These are phyloP conservation scores for Tridacna gigas DNA, from an alignment of 2,888 invertebrate species.

Conservation along the genomic window DNA sequence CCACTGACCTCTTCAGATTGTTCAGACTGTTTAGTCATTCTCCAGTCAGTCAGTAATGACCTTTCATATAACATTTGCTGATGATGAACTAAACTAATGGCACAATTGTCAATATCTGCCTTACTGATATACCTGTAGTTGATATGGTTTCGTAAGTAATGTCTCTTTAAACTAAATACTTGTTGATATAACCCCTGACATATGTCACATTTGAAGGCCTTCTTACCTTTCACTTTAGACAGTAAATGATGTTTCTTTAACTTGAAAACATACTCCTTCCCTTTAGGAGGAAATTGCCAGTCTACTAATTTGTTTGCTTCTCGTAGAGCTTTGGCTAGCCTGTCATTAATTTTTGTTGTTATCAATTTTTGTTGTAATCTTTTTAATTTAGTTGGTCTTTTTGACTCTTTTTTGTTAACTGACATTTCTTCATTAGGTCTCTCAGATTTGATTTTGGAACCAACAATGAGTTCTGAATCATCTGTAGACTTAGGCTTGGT, in stretches of 20 bases:
- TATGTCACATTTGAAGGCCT: slow-evolving; percentile 86
- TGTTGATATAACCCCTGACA: slow-evolving; percentile 86
- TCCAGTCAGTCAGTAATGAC: neutral
- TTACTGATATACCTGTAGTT: slow-evolving; percentile 85
- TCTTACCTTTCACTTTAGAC: slow-evolving; percentile 82
- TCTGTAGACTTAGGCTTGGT: neutral
- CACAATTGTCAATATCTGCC: slow-evolving; percentile 85
- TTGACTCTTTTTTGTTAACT: neutral
- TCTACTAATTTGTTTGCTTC: slow-evolving; percentile 60
- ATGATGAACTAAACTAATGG: slow-evolving; percentile 78
- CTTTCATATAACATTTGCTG: slow-evolving; percentile 36
- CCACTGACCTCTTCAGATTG: neutral
- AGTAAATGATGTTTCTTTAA: slow-evolving; percentile 58
- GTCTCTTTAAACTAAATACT: slow-evolving; percentile 86
- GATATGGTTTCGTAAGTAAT: slow-evolving; percentile 86
- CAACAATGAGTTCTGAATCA: neutral
- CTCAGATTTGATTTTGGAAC: neutral
- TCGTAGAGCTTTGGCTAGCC: neutral
- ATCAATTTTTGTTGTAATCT: neutral
- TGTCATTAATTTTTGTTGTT: slow-evolving; percentile 16
- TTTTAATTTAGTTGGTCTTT: neutral
- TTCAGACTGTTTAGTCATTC: slow-evolving; percentile 1
- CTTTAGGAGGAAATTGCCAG: slow-evolving; percentile 63
- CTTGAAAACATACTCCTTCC: slow-evolving; percentile 67
- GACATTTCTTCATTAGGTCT: neutral